Percentiles rank a stretch among this genome's conserved stretches.
Evolutionary conservation across 2,888 invertebrate genomes (phyloP).

Genomic region (Drosophila anceps): DNA sequence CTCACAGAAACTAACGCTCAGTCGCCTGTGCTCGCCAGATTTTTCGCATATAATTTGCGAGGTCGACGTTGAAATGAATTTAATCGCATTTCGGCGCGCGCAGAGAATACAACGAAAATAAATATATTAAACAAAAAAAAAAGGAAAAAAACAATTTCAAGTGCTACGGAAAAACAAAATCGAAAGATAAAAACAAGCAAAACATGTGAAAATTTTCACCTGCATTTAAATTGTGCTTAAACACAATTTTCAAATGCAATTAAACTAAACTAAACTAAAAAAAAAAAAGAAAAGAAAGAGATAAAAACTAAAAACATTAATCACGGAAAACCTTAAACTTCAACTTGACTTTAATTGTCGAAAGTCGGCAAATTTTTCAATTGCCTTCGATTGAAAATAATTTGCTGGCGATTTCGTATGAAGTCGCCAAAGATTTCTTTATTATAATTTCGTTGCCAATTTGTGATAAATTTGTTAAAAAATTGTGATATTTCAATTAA

Average conservation of each 20-base stretch:
- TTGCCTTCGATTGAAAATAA: slow-evolving; percentile 64
- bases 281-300: neutral
- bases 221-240: slow-evolving; percentile 52
- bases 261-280: neutral
- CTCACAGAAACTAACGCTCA: slow-evolving; percentile 19
- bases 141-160: slow-evolving; percentile 3
- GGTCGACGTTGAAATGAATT: slow-evolving; percentile 80
- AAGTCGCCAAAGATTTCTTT: slow-evolving; percentile 6
- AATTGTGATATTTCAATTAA: slow-evolving; percentile 66
- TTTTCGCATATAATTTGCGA: slow-evolving; percentile 84
- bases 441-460: slow-evolving; percentile 5
- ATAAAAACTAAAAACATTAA: slow-evolving; percentile 5
- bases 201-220: slow-evolving; percentile 36
- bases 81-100: slow-evolving; percentile 82
- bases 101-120: slow-evolving; percentile 73
- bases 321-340: slow-evolving; percentile 29
- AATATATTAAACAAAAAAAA: neutral
- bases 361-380: slow-evolving; percentile 49
- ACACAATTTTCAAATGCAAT: slow-evolving; percentile 38
- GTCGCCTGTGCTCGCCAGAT: slow-evolving; percentile 29
- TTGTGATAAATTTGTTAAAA: slow-evolving; percentile 54
- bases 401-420: slow-evolving; percentile 51
- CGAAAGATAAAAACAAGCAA: neutral
- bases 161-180: slow-evolving; percentile 29
- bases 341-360: slow-evolving; percentile 29